These are phyloP conservation scores for Mesocentrotus franciscanus DNA, from an alignment of 53 echinoderm and acorn worm species.

Conservation along the genomic window DNA sequence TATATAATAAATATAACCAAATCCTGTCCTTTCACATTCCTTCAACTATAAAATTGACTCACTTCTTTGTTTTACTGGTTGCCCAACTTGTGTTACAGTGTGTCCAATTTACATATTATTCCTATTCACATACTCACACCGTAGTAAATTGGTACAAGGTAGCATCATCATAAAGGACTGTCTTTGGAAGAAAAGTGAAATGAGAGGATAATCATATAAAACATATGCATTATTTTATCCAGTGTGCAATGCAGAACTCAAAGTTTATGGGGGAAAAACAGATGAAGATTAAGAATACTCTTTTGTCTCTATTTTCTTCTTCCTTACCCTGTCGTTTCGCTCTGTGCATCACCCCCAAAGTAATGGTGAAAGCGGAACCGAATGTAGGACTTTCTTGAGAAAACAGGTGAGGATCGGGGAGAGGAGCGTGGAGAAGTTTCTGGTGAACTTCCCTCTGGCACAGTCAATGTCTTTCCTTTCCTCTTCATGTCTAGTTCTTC, in stretches of 20 bases:
- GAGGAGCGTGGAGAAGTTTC: constrained; percentile 12
- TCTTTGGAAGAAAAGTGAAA: neutral
- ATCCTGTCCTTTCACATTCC: neutral
- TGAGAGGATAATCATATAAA: neutral
- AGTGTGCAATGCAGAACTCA: neutral
- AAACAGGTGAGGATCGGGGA: constrained; percentile 28
- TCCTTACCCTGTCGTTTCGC: neutral
- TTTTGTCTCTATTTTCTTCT: neutral
- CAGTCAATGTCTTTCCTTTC: neutral
- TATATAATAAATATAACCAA: neutral
- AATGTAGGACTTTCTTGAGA: constrained; percentile 58
- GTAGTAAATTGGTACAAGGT: neutral
- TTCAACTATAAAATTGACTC: neutral
- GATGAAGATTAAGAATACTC: neutral
- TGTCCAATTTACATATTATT: neutral
- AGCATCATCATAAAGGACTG: neutral
- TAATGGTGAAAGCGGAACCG: constrained; percentile 38
- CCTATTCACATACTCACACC: neutral
- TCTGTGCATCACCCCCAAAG: constrained; percentile 12
- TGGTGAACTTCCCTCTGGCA: constrained; percentile 38
- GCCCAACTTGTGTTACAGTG: no score
- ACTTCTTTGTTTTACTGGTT: no score
- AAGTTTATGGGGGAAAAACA: neutral
- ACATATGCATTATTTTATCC: neutral
- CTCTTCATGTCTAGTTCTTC: constrained; percentile 6